Conservation (phyloP, 2,888 invertebrate species). For the Prosopocoilus inquinatus region DNA sequence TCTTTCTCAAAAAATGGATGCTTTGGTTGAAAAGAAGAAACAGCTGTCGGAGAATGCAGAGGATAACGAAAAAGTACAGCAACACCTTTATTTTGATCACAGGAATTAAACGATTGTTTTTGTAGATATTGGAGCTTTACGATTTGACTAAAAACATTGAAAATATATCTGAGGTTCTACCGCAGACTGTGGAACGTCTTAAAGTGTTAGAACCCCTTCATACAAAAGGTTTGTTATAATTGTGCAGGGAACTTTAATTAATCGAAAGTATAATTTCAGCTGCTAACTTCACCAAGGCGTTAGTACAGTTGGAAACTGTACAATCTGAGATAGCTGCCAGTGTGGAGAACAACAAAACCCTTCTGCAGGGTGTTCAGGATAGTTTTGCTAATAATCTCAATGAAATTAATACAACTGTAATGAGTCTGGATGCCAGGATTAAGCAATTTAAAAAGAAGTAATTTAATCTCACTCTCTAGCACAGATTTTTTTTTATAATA, state of each 20-base stretch:
- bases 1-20: conserved; percentile 75
- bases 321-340: conserved; percentile 70
- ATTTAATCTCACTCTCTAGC: conserved; percentile 5
- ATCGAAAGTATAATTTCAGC: conserved; percentile 57
- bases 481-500: conserved; percentile 1
- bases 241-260: not conserved
- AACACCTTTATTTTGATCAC: not conserved
- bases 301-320: conserved; percentile 75
- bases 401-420: conserved; percentile 72
- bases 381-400: conserved; percentile 78
- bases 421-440: conserved; percentile 71
- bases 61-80: conserved; percentile 53
- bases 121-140: conserved; percentile 78
- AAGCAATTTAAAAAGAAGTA: conserved; percentile 58
- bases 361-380: conserved; percentile 76
- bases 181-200: conserved; percentile 80
- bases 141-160: conserved; percentile 86
- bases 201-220: conserved; percentile 84
- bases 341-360: conserved; percentile 74
- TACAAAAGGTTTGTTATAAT: conserved; percentile 69
- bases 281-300: conserved; percentile 80
- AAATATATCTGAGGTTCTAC: conserved; percentile 73
- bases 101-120: not conserved
- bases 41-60: conserved; percentile 58
- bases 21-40: conserved; percentile 60